Evolutionary conservation across 2,113 vertebrate species (phyloP), one percentile per base, ranked within the genome.

Genomic region (Xenotilapia longispinis): DNA sequence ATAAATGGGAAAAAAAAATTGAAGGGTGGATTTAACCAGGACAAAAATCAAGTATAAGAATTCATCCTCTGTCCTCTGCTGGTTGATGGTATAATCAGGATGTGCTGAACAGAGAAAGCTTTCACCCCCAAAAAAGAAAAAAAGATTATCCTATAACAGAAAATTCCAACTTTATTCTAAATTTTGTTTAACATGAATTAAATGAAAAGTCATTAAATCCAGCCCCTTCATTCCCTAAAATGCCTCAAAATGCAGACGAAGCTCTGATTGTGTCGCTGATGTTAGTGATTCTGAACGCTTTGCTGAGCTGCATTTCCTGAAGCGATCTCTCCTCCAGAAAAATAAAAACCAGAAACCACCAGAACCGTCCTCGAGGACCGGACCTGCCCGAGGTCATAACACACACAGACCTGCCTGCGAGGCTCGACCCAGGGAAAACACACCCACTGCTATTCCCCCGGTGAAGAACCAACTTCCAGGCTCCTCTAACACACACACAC

Each of bases 301-400:
- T 4, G 73, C 73, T 51, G 73, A n/a, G 45, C 26, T 78, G 73
- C 26, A n/a, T 51, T 51, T 78, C 45, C 73, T 78, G 4, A 49
- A 78, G 73, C 10, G 1, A 78, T 78, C 45, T 33, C 45, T 51
- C 73, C 45, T 51, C 73, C 45, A 78, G 73, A 78, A 51, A 78
- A 78, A 49, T 78, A n/a, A 78, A 78, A 33, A 78, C 45, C 73
- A 51, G 26, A 78, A 78, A 78, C 73, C 10, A 49, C 15, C 31
- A 23, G 23, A 80, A 57, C 28, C 7, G 0, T 79, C 53, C 58
- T 84, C 1, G 6, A 80, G 53, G 88, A 15, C 33, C 28, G 1
- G 31, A 88, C 54, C 63, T 31, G 81, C 88, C 80, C 2, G 31
- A 83, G 88, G 86, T 88, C 83, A 89, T 53, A 49, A 89, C 68